Evolutionary conservation across 2,113 vertebrate species (phyloP).

Genomic region (Lagenorhynchus albirostris): DNA sequence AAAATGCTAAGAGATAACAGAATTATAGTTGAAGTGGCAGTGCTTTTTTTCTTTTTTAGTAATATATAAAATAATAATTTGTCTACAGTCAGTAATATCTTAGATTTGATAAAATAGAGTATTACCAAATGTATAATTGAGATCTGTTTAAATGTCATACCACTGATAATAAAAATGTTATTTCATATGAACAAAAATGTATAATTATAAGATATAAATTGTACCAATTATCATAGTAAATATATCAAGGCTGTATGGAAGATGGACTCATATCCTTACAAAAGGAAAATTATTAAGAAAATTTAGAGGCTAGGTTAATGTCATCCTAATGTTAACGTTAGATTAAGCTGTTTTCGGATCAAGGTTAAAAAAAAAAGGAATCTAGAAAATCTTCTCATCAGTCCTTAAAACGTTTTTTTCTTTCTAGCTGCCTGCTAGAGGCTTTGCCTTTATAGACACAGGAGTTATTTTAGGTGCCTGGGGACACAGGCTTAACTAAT

Average conservation of each 20-base stretch:
- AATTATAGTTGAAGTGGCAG: neutral
- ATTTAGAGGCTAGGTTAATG: neutral
- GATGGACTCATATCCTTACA: neutral
- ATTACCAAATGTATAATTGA: neutral
- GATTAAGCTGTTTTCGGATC: neutral
- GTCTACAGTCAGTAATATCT: neutral
- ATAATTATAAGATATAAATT: neutral
- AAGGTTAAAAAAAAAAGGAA: neutral
- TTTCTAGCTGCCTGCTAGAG: neutral
- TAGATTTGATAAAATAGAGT: neutral
- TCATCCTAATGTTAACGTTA: neutral
- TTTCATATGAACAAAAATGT: neutral
- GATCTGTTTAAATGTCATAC: neutral
- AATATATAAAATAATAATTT: neutral
- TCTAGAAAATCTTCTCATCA: neutral
- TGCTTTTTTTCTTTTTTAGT: neutral
- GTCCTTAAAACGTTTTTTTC: neutral
- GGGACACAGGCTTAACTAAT: conserved; percentile 45
- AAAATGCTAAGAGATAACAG: neutral
- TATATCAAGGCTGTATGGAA: neutral
- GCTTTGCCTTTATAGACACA: conserved; percentile 45
- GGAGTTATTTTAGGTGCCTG: conserved; percentile 41
- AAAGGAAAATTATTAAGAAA: neutral
- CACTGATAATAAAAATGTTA: neutral
- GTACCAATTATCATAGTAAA: neutral